A percentile compares a stretch with the other conserved stretches of the same genome.
These are phyloP conservation scores for Tauraco erythrolophus DNA, from an alignment of 2,113 vertebrate genomes.

Conservation along the genomic window DNA sequence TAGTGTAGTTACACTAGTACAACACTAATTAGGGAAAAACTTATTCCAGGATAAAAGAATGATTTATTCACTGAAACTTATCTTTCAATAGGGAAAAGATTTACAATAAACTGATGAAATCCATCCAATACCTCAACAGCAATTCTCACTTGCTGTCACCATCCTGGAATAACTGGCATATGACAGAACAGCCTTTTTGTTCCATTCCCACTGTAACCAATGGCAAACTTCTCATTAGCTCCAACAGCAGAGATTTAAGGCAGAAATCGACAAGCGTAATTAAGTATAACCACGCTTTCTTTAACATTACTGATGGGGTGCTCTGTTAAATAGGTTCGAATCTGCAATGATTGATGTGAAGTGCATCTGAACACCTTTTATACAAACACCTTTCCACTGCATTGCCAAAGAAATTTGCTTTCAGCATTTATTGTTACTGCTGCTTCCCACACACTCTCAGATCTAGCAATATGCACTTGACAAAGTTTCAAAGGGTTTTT, in stretches of 20 bases:
- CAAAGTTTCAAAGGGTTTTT: slow-evolving; percentile 33
- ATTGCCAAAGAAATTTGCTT: slow-evolving; percentile 34
- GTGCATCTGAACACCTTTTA: neutral
- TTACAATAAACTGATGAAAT: neutral
- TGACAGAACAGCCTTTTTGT: neutral
- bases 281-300: neutral
- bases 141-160: neutral
- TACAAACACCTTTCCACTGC: neutral
- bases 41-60: neutral
- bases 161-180: neutral
- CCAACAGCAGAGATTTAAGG: neutral
- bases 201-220: neutral
- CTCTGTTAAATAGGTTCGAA: neutral
- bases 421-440: slow-evolving; percentile 19
- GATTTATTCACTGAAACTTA: neutral
- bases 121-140: neutral
- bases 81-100: neutral
- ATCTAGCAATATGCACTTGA: slow-evolving; percentile 9
- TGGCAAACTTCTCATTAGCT: neutral
- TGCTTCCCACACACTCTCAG: slow-evolving; percentile 19
- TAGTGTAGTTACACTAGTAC: neutral
- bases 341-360: neutral
- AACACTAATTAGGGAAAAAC: neutral
- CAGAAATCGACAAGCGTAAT: neutral
- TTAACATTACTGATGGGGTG: neutral